Evolutionary conservation across 1,140 invertebrate genomes (phyloP).

Genomic region (Eueides isabella): DNA sequence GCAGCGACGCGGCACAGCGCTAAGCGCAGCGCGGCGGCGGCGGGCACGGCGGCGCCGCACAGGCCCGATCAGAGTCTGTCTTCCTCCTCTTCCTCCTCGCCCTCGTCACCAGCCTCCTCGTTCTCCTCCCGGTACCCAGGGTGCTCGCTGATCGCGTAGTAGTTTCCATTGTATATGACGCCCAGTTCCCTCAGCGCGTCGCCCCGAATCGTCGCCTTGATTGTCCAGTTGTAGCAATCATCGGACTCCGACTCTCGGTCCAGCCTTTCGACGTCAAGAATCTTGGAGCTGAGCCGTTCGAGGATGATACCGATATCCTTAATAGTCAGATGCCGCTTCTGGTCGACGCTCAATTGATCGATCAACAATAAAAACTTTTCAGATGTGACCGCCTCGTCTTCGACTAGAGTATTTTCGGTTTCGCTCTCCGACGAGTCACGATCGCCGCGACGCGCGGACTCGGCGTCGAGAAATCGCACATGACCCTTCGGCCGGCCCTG

Average conservation of each 20-base stretch:
- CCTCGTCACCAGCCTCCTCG: slow-evolving; percentile 91
- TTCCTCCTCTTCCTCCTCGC: slow-evolving; percentile 90
- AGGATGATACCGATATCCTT: slow-evolving; percentile 97
- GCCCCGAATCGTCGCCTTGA: slow-evolving; percentile 95
- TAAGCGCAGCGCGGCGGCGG: slow-evolving; percentile 76
- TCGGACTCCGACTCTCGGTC: slow-evolving; percentile 95
- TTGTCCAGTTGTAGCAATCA: slow-evolving; percentile 97
- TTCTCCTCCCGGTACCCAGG: slow-evolving; percentile 94
- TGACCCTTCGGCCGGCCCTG: slow-evolving; percentile 85
- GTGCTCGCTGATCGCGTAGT: slow-evolving; percentile 96
- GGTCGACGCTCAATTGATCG: slow-evolving; percentile 95
- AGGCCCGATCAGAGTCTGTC: slow-evolving; percentile 88
- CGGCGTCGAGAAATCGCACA: slow-evolving; percentile 89
- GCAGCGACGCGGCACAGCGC: slow-evolving; percentile 74
- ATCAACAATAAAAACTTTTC: slow-evolving; percentile 96
- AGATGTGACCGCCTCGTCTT: slow-evolving; percentile 93
- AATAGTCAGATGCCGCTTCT: slow-evolving; percentile 94
- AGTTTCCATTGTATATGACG: slow-evolving; percentile 97
- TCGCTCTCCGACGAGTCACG: slow-evolving; percentile 95
- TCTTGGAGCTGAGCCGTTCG: slow-evolving; percentile 95
- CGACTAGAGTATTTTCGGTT: slow-evolving; percentile 95
- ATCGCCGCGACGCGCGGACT: slow-evolving; percentile 84
- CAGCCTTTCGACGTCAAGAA: slow-evolving; percentile 94
- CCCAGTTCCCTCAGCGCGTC: slow-evolving; percentile 94
- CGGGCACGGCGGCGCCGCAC: slow-evolving; percentile 76